phyloP scores from a whole-genome alignment of 2,888 invertebrate species.

The Cancer borealis region DNA sequence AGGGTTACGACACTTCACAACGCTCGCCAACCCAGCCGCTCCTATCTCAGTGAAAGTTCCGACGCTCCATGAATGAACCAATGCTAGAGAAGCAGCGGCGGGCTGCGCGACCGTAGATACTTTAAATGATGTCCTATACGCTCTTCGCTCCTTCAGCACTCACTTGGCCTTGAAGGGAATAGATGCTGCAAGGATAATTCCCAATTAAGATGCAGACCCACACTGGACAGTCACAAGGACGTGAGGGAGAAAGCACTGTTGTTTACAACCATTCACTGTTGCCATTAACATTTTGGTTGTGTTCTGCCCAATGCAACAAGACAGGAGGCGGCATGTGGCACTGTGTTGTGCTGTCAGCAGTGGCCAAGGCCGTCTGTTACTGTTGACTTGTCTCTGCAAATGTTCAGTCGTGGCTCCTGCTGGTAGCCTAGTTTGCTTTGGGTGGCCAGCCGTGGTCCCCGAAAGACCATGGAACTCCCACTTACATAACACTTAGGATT shows the following conservation, averaged over 20 bases:
- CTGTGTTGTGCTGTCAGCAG: neutral
- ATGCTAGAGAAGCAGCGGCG: neutral
- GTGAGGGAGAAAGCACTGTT: neutral
- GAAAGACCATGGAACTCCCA: neutral
- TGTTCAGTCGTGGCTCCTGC: neutral
- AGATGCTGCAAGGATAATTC: neutral
- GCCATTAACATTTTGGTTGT: neutral
- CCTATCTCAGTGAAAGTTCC: constrained; percentile 3
- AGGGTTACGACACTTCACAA: constrained; percentile 16
- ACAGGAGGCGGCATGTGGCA: neutral
- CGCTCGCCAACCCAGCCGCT: neutral
- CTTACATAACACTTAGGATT: neutral
- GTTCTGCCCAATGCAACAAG: neutral
- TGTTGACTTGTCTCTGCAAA: neutral
- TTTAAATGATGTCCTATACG: neutral
- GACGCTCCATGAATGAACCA: constrained; percentile 34
- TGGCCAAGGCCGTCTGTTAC: constrained; percentile 27
- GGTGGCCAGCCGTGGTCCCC: neutral
- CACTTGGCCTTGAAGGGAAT: neutral
- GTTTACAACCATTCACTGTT: neutral
- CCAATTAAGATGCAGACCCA: neutral
- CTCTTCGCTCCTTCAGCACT: neutral
- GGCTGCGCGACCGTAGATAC: neutral
- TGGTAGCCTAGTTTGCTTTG: constrained; percentile 23
- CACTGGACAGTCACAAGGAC: neutral